Percentiles rank a stretch among this genome's conserved stretches.
Conservation (phyloP, 2,888 invertebrate genomes). For the Mactromeris polynyma region DNA sequence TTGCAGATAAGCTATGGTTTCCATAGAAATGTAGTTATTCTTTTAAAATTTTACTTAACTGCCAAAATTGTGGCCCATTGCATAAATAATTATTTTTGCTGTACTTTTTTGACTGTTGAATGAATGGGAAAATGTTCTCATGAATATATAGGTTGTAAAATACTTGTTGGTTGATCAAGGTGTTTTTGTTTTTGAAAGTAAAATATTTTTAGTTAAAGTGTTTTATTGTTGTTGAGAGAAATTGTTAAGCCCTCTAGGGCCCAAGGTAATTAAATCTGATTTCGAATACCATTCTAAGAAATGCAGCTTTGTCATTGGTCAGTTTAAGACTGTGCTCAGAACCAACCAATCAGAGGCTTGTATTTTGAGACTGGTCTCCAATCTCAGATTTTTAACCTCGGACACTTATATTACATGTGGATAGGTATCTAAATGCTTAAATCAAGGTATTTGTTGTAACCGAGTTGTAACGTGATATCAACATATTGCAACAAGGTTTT, state of each 20-base stretch:
- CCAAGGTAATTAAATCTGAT: too few species aligned
- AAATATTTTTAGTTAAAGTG: background rate
- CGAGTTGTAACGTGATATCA: too few species aligned
- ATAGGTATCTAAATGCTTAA: too few species aligned
- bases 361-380: background rate
- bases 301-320: too few species aligned
- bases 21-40: background rate
- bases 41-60: background rate
- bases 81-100: background rate
- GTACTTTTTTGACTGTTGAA: background rate
- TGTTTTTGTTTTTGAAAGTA: background rate
- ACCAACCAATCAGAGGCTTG: background rate
- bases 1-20: background rate
- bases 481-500: background rate
- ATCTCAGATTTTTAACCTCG: background rate
- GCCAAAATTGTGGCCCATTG: background rate
- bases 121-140: background rate
- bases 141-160: conserved; percentile 1
- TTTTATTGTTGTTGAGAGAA: background rate
- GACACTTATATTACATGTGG: too few species aligned
- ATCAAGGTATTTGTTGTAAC: too few species aligned
- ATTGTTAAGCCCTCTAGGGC: background rate
- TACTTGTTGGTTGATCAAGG: background rate
- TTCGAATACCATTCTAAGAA: too few species aligned
- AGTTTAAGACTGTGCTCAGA: background rate